Conservation (phyloP, 2,888 invertebrate genomes). For the Isoperla grammatica region DNA sequence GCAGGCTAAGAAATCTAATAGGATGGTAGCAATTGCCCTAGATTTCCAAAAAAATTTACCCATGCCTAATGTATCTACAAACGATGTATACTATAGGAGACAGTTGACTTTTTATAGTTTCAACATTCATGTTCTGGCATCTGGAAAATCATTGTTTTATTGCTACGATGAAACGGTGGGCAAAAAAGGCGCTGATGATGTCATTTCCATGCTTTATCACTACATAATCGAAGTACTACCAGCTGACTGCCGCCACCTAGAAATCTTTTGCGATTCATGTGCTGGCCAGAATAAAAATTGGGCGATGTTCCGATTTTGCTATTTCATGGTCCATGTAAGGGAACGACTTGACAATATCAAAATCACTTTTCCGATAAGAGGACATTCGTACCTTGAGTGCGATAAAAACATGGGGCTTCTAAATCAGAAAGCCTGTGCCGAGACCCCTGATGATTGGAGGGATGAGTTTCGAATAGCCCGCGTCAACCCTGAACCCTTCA, state of each 20-base stretch:
- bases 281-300: not conserved
- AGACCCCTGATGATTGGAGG: too few relatives aligned
- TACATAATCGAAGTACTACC: not conserved
- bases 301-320: not conserved
- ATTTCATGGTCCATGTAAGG: too few relatives aligned
- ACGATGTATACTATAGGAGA: not conserved
- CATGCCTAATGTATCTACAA: not conserved
- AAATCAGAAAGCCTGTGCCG: too few relatives aligned
- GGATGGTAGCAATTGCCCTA: not conserved
- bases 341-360: too few relatives aligned
- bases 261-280: not conserved
- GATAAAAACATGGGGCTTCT: too few relatives aligned
- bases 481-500: too few relatives aligned
- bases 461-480: too few relatives aligned
- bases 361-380: too few relatives aligned
- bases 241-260: not conserved
- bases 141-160: conserved; percentile 5
- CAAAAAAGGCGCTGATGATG: not conserved
- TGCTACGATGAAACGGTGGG: not conserved
- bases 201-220: not conserved
- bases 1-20: too few relatives aligned
- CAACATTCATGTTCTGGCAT: conserved; percentile 5
- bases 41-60: conserved; percentile 9
- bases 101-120: not conserved
- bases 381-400: too few relatives aligned